phyloP scores from a whole-genome alignment of 2,797 vertebrate species.

The Prunella strophiata region DNA sequence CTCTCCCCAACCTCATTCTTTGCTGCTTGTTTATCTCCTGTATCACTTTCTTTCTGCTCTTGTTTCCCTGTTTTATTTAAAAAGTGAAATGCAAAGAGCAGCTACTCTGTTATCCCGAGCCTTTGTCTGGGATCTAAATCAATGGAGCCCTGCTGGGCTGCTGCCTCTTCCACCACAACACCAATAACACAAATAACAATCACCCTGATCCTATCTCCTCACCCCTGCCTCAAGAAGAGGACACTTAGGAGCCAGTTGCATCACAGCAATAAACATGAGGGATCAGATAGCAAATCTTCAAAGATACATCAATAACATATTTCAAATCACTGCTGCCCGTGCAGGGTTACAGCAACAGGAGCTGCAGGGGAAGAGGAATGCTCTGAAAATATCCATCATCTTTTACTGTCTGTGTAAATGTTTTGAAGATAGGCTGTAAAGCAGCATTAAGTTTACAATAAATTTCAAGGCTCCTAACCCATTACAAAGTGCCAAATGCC shows the following conservation, averaged over 20 bases:
- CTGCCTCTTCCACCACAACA: neutral
- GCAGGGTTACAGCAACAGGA: neutral
- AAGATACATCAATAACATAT: conserved; percentile 59
- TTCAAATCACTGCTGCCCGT: neutral
- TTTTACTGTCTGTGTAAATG: conserved; percentile 64
- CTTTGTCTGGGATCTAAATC: conserved; percentile 21
- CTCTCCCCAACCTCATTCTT: neutral
- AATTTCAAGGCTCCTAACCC: conserved; percentile 27
- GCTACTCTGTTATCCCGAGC: neutral
- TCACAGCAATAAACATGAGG: conserved; percentile 6
- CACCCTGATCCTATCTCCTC: neutral
- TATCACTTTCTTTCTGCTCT: neutral
- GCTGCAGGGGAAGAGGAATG: neutral
- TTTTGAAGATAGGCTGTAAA: conserved; percentile 58
- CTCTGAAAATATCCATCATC: conserved; percentile 57
- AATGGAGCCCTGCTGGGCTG: conserved; percentile 4
- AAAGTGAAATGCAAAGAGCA: conserved; percentile 14
- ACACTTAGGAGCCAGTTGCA: neutral
- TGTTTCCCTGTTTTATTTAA: conserved; percentile 15
- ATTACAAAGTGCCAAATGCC: conserved; percentile 16
- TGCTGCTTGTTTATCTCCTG: neutral
- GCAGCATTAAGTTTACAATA: conserved; percentile 43
- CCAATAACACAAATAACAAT: neutral
- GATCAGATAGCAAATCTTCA: conserved; percentile 54
- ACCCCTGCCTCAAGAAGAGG: neutral